phyloP scores from a whole-genome alignment of 2,113 vertebrate genomes.

The Tinamus guttatus region DNA sequence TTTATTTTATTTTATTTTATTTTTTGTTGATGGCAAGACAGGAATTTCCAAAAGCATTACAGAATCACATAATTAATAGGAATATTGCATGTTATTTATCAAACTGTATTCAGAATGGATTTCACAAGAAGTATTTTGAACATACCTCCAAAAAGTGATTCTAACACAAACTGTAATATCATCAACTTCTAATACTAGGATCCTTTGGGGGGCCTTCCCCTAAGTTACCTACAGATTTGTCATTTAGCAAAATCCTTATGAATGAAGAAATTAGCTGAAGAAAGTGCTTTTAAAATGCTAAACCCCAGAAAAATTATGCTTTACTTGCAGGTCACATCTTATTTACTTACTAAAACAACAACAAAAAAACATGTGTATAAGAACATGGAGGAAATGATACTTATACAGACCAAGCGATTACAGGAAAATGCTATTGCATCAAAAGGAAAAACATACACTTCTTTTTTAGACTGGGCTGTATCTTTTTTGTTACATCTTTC shows the following conservation, averaged over 20 bases:
- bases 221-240: not conserved
- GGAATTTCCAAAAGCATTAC: not conserved
- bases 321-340: not conserved
- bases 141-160: not conserved
- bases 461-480: not conserved
- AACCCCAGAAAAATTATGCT: not conserved
- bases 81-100: not conserved
- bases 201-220: accelerated
- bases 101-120: not conserved
- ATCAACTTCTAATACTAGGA: not conserved
- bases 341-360: not conserved
- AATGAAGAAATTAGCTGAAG: not conserved
- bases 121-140: not conserved
- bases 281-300: not conserved
- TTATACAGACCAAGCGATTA: not conserved
- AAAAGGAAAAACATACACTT: accelerated
- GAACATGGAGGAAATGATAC: not conserved
- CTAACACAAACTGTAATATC: not conserved
- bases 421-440: not conserved
- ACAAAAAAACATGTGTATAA: not conserved
- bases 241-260: not conserved
- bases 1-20: too few relatives aligned
- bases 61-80: too few relatives aligned
- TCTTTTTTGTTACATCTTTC: not conserved
- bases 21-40: not conserved